Base-by-base conservation (phyloP, 2,888 invertebrate genomes). In the Caenorhabditis panamensis region DNA sequence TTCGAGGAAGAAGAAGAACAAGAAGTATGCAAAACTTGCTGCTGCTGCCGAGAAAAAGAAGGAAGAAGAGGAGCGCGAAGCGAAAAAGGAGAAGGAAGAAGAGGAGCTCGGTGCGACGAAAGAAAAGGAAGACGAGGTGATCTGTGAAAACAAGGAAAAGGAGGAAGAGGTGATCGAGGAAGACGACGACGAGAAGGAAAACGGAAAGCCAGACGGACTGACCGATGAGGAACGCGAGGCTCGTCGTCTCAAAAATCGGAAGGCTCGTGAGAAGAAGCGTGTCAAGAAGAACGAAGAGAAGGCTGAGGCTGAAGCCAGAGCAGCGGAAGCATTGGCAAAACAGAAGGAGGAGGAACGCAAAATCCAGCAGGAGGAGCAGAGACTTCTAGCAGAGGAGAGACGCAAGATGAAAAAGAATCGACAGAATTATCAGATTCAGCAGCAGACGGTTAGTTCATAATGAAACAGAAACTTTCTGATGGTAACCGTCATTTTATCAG, bases 211-310 rank as follows among this genome's bases (percentile, higher is more conserved):
- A 8, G 69, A 58, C 3, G 78, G 47, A 5, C 1, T 72, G 37
- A 59, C 62, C 6, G 49, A 76, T 13, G 54, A 62, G 20, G 53
- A 67, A n/a, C 36, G 18, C 1, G 77, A 81, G 47, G 63, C 67
- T 11, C 62, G 67, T 24, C 58, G 71, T 11, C n/a, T 58, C 41
- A 76, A 41, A 28, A 73, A 72, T 26, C 54, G 53, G 11, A 72
- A 72, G 56, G 47, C 26, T 22, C 54, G 54, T 22, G 22, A 44
- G 11, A 67, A 61, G 61, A 69, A 69, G 36, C 69, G 68, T 37
- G 67, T 37, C n/a, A 76, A 67, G 54, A 56, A 68, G 49, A 36
- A 76, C 36, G 62, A 67, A 53, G 24, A 54, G 54, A 31, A 56
- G 56, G 22, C 13, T 22, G 49, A 58, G 26, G n/a, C 18, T 44